These are phyloP conservation scores for Enteromius treurensis DNA, from an alignment of 2,797 vertebrate species.

Conservation along the genomic window DNA sequence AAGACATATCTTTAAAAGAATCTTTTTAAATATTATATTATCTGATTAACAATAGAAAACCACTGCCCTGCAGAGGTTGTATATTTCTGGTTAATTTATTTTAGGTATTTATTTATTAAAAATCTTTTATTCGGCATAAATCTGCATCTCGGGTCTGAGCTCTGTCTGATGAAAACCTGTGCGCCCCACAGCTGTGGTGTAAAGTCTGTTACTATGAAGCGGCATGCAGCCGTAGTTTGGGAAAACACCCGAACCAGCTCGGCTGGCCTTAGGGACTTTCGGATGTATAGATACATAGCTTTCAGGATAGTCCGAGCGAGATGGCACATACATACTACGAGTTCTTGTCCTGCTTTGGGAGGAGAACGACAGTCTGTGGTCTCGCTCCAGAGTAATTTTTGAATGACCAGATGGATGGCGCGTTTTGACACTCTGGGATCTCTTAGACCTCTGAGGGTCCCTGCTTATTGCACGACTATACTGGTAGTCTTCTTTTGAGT, in stretches of 20 bases:
- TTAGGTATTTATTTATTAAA: neutral
- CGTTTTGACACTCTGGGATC: slow-evolving; percentile 90
- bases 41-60: slow-evolving; percentile 69
- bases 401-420: slow-evolving; percentile 68
- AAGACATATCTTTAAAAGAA: slow-evolving; percentile 6
- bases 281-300: slow-evolving; percentile 81
- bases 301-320: slow-evolving; percentile 88
- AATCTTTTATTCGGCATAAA: slow-evolving; percentile 84
- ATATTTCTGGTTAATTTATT: slow-evolving; percentile 61
- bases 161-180: slow-evolving; percentile 89
- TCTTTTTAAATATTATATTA: slow-evolving; percentile 40
- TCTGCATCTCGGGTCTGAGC: slow-evolving; percentile 88
- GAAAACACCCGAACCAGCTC: slow-evolving; percentile 69
- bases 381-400: slow-evolving; percentile 78
- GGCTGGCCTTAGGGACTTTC: slow-evolving; percentile 70
- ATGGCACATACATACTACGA: slow-evolving; percentile 85
- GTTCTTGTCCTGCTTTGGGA: slow-evolving; percentile 85
- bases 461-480: slow-evolving; percentile 33
- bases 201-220: slow-evolving; percentile 84
- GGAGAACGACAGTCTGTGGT: slow-evolving; percentile 80
- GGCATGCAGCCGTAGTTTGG: slow-evolving; percentile 82
- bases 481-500: slow-evolving; percentile 55
- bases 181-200: slow-evolving; percentile 88
- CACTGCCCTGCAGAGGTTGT: slow-evolving; percentile 85
- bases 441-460: slow-evolving; percentile 74